Evolutionary conservation across 2,113 vertebrate genomes (phyloP), one percentile per base, ranked within the genome.

Genomic region (Prunella fulvescens): DNA sequence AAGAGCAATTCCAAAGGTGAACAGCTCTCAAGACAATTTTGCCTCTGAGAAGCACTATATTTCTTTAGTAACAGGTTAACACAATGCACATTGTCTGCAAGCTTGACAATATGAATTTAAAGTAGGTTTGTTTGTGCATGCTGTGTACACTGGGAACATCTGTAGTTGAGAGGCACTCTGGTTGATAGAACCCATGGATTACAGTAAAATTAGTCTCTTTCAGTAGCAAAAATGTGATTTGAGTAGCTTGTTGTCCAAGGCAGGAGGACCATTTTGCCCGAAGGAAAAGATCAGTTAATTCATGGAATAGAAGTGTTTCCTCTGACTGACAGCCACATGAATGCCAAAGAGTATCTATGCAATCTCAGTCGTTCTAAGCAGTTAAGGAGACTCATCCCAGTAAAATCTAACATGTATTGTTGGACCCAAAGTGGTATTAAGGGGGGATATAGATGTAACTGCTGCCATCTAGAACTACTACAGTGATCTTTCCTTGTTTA

Each of bases 61-160:
- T 58, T 40, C 51, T 66, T 87, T 54, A 71, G 47, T 47, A 67
- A n/a, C 24, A 62, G 47, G 35, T 74, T 81, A 66, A 47, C 1
- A 4, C 17, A 40, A 4, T n/a, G 44, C 2, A 4, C 12, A 0
- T 42, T 4, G 2, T 45, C 28, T 79, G 16, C 5, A 10, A 70
- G 25, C 28, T 28, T 44, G 58, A 17, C 42, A 47, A 1, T 31
- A 19, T 67, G 57, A 61, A 33, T 87, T n/a, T 69, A 33, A 82
- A 86, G 20, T 47, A 58, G 53, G 7, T 45, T 66, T 74, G 33
- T 64, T 81, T 53, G n/a, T 81, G 22, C 18, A 3, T 3, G 2
- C 25, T 39, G 9, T 53, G 17, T 60, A 24, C 39, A 26, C 37
- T 48, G 61, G n/a, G 23, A 73, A 17, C 16, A 47, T 50, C 42